Base-by-base conservation (phyloP, 2,888 invertebrate genomes). In the Acrobasis suavella region DNA sequence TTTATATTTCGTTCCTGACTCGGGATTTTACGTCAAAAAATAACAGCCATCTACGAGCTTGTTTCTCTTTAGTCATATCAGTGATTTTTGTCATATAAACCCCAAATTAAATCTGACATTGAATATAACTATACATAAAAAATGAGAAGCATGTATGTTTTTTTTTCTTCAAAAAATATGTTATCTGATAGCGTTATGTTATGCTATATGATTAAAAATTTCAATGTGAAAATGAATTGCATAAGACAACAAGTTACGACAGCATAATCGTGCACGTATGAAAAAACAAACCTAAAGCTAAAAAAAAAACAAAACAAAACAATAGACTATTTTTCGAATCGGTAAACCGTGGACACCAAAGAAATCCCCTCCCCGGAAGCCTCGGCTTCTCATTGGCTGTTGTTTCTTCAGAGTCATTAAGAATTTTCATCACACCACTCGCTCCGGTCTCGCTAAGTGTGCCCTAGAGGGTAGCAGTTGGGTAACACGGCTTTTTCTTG, bases 351-450 rank as follows among this genome's bases (percentile, higher is more conserved):
- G 17, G 39, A 15, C 37, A 54, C 17, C 42, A 46, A 46, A 39
- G 39, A 56, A 16, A 39, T 17, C 56, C 55, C 39, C 7, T 8
- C 15, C n/a, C 8, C 1, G 32, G 14, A 52, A 55, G 10, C 9
- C 10, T 7, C 55, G 10, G 16, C 3, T 39, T 12, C 39, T 39
- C 63, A 65, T 69, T 75, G 72, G 72, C 64, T 60, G 71, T 75
- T 76, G 72, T 74, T 77, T 75, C 71, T 67, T 75, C 68, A 64
- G 72, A 72, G 75, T 81, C 80, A 82, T 83, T 82, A 82, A 81
- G 82, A 82, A 85, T 86, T 87, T 82, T 80, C 82, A 82, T 85
- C 82, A 80, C 79, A 78, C 72, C 78, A 75, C 77, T 75, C 74
- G 73, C 70, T 68, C 67, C 69, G 71, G 71, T 66, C 71, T 69